Base-by-base conservation (phyloP, 2,113 vertebrate genomes). In the Nibea coibor region DNA sequence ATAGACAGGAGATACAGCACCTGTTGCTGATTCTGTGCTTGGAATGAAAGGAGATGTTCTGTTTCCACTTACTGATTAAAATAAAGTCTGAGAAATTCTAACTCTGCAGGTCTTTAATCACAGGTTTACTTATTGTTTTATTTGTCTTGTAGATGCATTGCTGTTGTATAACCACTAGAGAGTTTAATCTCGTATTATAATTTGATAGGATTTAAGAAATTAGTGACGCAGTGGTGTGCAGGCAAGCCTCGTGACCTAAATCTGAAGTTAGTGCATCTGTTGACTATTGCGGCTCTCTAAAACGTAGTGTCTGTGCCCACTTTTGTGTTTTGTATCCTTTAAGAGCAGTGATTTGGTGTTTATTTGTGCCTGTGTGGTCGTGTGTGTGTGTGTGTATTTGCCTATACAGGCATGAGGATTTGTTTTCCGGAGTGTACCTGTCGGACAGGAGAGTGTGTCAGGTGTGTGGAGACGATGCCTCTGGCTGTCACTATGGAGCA, bases 401-500 rank as follows among this genome's bases (percentile, higher is more conserved):
- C 69, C 35, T 58, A n/a, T 69, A 20, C 64, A 94, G 93, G 67
- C 88, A 89, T 58, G 90, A 92, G 31, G 89, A 87, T 20, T 58
- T 93, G 70, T 93, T 94, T 62, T 91, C 93, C 62, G 96, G 94
- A 81, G 92, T 82, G 91, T 98, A 96, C 90, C 96, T 98, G 76
- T 97, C 97, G 10, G 96, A 97, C 39, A 95, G 97, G 67, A 97
- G 97, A 94, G 96, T 96, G 26, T 99, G 97, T 73, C 92, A 98
- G 86, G 98, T 98, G 86, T 99, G 97, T 26, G 96, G 97, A 0
- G 97, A 99, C 10, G 97, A 98, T 83, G 97, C 97, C 91, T 94
- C 94, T 0, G 94, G 94, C 35, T 95, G 93, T 75, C 94, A 95
- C 87, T 99, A 99, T 0, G 97, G 97, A 87, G 97, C 97, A 4